A percentile compares a stretch with the other conserved stretches of the same genome.
These are phyloP conservation scores for Diogma glabrata DNA, from an alignment of 2,888 invertebrate species.

Conservation along the genomic window DNA sequence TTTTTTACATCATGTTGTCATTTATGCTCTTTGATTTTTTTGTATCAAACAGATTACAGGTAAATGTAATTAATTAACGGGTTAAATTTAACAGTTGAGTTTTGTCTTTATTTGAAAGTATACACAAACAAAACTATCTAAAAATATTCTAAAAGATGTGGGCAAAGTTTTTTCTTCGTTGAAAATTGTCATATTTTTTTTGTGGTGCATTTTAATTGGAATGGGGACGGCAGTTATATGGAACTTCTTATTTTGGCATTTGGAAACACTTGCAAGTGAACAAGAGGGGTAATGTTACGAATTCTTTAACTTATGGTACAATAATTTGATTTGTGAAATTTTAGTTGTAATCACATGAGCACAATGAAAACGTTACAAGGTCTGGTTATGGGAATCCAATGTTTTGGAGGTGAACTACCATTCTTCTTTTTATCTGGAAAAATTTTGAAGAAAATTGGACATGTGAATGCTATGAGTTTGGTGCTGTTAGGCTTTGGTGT, in stretches of 20 bases:
- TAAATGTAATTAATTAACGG: no score
- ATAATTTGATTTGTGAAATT: background rate
- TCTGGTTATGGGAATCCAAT: slow-evolving; percentile 61
- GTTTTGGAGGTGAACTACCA: slow-evolving; percentile 74
- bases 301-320: no score
- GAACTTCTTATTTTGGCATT: slow-evolving; percentile 79
- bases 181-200: slow-evolving; percentile 58
- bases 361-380: slow-evolving; percentile 67
- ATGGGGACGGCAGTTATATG: slow-evolving; percentile 75
- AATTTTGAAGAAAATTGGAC: slow-evolving; percentile 68
- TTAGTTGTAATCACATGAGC: slow-evolving; percentile 35
- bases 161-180: slow-evolving; percentile 51
- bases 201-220: slow-evolving; percentile 73
- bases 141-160: slow-evolving; percentile 57
- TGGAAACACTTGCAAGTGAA: slow-evolving; percentile 55
- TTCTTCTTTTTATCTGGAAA: slow-evolving; percentile 73
- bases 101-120: slow-evolving; percentile 48
- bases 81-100: no score
- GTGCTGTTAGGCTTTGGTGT: slow-evolving; percentile 69
- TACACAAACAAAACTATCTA: slow-evolving; percentile 49
- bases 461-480: slow-evolving; percentile 70
- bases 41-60: no score
- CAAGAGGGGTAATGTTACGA: slow-evolving; percentile 28
- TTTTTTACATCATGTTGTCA: slow-evolving; percentile 62
- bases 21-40: slow-evolving; percentile 54